phyloP scores from a whole-genome alignment of 2,888 invertebrate species.

The Dryomyza anilis region DNA sequence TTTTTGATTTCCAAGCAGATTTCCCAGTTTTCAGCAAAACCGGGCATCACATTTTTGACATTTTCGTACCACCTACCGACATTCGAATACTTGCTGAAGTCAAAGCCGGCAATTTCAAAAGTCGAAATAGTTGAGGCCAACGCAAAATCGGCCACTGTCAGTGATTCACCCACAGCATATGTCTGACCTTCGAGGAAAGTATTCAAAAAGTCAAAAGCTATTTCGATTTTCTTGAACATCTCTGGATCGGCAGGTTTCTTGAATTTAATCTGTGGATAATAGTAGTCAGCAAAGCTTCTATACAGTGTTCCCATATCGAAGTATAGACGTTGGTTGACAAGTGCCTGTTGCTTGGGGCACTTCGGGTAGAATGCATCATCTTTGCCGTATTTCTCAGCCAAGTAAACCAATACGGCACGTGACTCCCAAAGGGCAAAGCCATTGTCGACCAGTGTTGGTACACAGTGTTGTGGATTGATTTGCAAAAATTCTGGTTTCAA shows the following conservation, averaged over 20 bases:
- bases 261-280: conserved; percentile 70
- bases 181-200: conserved; percentile 72
- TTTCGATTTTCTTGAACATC: conserved; percentile 71
- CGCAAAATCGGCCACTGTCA: conserved; percentile 79
- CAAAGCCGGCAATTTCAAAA: conserved; percentile 70
- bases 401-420: conserved; percentile 79
- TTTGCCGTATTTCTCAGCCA: conserved; percentile 80
- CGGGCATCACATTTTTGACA: conserved; percentile 66
- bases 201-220: conserved; percentile 72
- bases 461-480: conserved; percentile 81
- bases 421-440: conserved; percentile 84
- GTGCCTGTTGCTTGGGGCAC: conserved; percentile 75
- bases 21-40: conserved; percentile 67
- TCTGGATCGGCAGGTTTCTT: conserved; percentile 69
- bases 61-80: conserved; percentile 69
- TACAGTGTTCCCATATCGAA: conserved; percentile 81
- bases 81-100: conserved; percentile 73
- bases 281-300: conserved; percentile 72
- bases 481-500: conserved; percentile 73
- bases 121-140: conserved; percentile 73
- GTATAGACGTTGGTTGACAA: conserved; percentile 79
- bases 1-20: conserved; percentile 65
- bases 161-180: conserved; percentile 73
- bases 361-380: conserved; percentile 75
- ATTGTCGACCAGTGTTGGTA: conserved; percentile 84